These are phyloP conservation scores for Orgyia antiqua DNA, from an alignment of 2,888 invertebrate species.

Conservation along the genomic window DNA sequence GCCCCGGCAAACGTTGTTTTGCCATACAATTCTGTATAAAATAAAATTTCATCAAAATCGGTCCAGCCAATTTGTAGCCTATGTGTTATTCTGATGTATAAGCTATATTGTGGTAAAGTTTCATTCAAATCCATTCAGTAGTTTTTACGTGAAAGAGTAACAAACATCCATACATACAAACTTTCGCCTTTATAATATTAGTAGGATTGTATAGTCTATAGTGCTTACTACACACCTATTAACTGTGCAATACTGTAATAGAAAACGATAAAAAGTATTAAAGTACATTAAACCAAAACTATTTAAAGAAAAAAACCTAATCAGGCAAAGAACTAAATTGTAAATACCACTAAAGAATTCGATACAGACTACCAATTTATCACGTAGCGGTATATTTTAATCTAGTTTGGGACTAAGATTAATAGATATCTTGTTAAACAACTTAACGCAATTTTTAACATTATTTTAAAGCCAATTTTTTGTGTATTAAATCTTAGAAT, in stretches of 20 bases:
- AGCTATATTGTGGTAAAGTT: too few relatives aligned
- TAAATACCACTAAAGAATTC: slow-evolving; percentile 3
- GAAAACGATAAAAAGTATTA: slow-evolving; percentile 9
- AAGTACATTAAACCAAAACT: slow-evolving; percentile 6
- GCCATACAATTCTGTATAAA: too few relatives aligned
- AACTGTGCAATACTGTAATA: not conserved
- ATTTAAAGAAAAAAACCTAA: slow-evolving; percentile 5
- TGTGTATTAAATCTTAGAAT: not conserved
- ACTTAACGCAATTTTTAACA: slow-evolving; percentile 10
- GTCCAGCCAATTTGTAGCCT: too few relatives aligned
- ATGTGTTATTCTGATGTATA: too few relatives aligned
- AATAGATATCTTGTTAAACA: slow-evolving; percentile 22
- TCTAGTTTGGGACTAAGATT: slow-evolving; percentile 34
- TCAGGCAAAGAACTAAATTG: not conserved
- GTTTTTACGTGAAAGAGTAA: too few relatives aligned
- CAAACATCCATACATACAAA: too few relatives aligned
- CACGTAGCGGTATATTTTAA: slow-evolving; percentile 28
- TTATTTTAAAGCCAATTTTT: slow-evolving; percentile 15
- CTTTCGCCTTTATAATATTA: too few relatives aligned
- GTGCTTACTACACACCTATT: not conserved
- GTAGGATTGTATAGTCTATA: too few relatives aligned
- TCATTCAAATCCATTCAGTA: too few relatives aligned
- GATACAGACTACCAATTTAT: slow-evolving; percentile 15
- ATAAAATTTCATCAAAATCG: too few relatives aligned
- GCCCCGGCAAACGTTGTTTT: too few relatives aligned